phyloP scores from a whole-genome alignment of 2,888 invertebrate species.

The Molanna angustata region DNA sequence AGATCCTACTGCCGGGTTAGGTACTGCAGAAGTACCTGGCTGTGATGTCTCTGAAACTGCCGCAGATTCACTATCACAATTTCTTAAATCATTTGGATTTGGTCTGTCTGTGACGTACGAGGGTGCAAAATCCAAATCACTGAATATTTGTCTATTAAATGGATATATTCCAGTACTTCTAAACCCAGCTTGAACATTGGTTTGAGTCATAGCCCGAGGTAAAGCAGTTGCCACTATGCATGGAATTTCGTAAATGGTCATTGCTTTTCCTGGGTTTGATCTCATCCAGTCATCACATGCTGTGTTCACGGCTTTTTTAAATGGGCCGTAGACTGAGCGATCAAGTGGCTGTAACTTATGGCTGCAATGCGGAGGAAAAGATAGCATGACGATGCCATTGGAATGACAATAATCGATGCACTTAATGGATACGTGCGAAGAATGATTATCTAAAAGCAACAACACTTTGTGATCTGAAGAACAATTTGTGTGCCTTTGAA shows the following conservation, averaged over 20 bases:
- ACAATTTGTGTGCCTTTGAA: constrained; percentile 19
- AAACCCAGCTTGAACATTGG: constrained; percentile 27
- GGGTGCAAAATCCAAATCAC: constrained; percentile 24
- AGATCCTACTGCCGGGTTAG: too few species aligned
- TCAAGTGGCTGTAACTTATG: constrained; percentile 1
- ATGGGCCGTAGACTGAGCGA: constrained; percentile 9
- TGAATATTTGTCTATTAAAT: constrained; percentile 29
- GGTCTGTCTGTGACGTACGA: constrained; percentile 15
- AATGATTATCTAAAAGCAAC: constrained; percentile 25
- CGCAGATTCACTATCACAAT: too few species aligned
- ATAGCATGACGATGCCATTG: constrained; percentile 8
- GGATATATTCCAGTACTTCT: constrained; percentile 28
- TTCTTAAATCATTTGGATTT: too few species aligned
- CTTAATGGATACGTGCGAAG: constrained; percentile 8
- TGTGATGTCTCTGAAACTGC: too few species aligned
- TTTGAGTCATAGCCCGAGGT: constrained; percentile 24
- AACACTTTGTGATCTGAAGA: background rate
- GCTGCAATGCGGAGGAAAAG: constrained; percentile 5
- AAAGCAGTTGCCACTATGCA: constrained; percentile 21
- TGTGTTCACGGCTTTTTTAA: constrained; percentile 12
- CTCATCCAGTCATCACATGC: constrained; percentile 27
- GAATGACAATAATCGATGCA: background rate
- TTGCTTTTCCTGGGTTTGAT: constrained; percentile 28
- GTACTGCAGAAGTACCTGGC: too few species aligned
- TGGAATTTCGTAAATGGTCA: constrained; percentile 23